phyloP scores from a whole-genome alignment of 2,797 vertebrate species.

The Smutsia gigantea region DNA sequence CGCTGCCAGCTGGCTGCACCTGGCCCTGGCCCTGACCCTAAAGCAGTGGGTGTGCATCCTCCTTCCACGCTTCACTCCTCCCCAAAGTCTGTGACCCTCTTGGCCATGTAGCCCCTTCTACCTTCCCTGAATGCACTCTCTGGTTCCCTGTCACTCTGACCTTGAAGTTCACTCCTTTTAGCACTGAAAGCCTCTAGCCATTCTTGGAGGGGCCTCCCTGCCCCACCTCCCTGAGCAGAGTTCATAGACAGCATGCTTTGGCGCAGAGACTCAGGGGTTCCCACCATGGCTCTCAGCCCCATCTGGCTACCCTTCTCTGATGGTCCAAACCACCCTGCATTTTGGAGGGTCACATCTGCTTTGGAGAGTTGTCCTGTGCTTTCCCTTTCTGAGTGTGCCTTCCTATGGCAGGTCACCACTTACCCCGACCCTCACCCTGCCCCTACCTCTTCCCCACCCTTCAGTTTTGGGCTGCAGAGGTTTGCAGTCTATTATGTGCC shows the following conservation, averaged over 20 bases:
- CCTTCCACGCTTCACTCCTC: no score
- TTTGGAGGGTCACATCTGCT: not conserved
- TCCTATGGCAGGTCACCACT: not conserved
- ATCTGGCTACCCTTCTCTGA: not conserved
- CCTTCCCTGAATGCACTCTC: not conserved
- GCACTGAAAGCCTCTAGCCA: not conserved
- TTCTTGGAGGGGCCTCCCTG: not conserved
- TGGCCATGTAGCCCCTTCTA: not conserved
- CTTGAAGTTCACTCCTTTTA: not conserved
- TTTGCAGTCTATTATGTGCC: not conserved
- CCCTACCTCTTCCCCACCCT: not conserved
- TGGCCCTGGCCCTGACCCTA: no score
- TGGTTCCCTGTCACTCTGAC: not conserved
- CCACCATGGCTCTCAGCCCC: not conserved
- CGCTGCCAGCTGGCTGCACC: not conserved
- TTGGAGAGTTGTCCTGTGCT: not conserved
- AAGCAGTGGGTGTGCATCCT: rapidly evolving
- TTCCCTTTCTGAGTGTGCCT: not conserved
- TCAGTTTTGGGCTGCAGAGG: not conserved
- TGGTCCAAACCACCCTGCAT: not conserved
- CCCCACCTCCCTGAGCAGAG: not conserved
- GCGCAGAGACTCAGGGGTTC: not conserved
- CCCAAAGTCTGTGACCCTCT: not conserved
- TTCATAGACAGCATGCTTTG: not conserved
- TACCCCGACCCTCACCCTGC: not conserved